Conservation (phyloP, 2,888 invertebrate species). For the Chrysina gloriosa region DNA sequence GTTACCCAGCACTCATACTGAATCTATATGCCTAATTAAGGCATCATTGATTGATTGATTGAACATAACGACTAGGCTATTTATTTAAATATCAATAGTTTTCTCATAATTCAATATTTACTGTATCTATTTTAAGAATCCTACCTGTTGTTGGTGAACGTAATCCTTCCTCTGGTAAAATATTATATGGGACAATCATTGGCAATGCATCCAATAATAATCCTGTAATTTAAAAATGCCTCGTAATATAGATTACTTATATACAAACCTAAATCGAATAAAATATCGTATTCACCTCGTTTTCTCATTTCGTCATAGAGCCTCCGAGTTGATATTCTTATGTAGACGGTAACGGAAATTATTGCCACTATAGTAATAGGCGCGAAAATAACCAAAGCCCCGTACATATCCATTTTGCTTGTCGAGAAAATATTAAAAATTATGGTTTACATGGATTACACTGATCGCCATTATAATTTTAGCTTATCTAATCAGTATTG, state of each 20-base stretch:
- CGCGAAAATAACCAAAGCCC: constrained; percentile 10
- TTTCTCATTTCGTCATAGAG: constrained; percentile 33
- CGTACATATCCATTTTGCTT: neutral
- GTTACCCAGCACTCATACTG: too few relatives aligned
- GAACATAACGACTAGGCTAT: too few relatives aligned
- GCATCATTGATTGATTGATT: too few relatives aligned
- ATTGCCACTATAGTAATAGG: constrained; percentile 32
- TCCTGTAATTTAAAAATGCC: neutral
- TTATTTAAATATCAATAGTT: neutral
- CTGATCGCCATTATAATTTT: constrained; percentile 6
- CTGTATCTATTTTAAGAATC: neutral
- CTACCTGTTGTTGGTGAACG: constrained; percentile 41
- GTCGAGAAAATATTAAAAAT: neutral
- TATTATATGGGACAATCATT: constrained; percentile 19
- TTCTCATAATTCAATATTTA: neutral
- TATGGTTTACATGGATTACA: neutral
- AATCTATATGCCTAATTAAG: too few relatives aligned
- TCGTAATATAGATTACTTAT: neutral
- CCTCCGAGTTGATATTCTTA: constrained; percentile 31
- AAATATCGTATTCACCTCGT: constrained; percentile 13
- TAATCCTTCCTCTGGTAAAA: constrained; percentile 29
- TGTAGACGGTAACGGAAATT: constrained; percentile 22
- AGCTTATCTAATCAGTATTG: constrained; percentile 27
- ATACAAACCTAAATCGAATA: neutral
- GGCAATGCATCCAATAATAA: constrained; percentile 17